These are phyloP conservation scores for Geophilus truncorum DNA, from an alignment of 2,888 invertebrate species.

Conservation along the genomic window DNA sequence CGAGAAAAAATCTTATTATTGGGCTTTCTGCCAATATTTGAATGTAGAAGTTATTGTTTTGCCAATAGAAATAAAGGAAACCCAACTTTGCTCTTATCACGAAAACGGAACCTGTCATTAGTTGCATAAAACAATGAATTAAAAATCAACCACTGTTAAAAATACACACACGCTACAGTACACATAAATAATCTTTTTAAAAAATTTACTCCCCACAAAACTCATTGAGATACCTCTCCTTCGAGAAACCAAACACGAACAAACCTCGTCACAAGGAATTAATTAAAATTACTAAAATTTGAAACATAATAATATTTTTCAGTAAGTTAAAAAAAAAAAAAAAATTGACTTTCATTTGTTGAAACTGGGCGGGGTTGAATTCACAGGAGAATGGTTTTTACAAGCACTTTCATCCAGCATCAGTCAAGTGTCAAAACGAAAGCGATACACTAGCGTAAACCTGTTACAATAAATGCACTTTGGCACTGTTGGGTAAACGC, in stretches of 20 bases:
- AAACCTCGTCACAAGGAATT: not conserved
- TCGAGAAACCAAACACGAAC: too few species aligned
- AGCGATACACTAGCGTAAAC: not conserved
- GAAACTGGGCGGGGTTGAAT: not conserved
- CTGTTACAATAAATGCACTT: not conserved
- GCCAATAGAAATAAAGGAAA: not conserved
- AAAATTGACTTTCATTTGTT: not conserved
- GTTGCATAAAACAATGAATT: not conserved
- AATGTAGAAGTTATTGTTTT: not conserved
- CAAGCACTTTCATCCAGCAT: not conserved
- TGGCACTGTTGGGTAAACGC: not conserved
- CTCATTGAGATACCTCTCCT: too few species aligned
- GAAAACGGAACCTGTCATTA: not conserved
- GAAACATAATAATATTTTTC: not conserved
- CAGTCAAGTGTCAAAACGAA: conserved; percentile 17
- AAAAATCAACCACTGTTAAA: not conserved
- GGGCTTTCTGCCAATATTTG: conserved; percentile 5
- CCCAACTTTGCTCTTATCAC: not conserved
- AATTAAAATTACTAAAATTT: not conserved
- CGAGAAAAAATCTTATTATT: not conserved
- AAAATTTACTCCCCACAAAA: too few species aligned
- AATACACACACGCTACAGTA: too few species aligned
- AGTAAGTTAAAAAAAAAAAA: not conserved
- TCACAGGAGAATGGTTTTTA: not conserved
- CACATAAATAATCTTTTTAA: too few species aligned